Evolutionary conservation across 2,888 invertebrate genomes (phyloP).

Genomic region (Sarcophaga carnaria): DNA sequence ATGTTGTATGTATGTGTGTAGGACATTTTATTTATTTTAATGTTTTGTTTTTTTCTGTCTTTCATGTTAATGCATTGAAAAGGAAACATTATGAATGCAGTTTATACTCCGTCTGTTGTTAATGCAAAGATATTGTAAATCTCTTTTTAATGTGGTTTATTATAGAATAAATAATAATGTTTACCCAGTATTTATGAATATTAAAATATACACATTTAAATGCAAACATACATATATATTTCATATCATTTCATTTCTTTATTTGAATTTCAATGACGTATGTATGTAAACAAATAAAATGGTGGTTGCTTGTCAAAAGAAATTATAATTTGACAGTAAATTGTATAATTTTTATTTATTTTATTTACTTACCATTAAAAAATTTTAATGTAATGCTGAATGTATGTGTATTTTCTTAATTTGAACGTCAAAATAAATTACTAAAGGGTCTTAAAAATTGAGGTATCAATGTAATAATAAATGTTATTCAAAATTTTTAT

Average conservation of each 20-base stretch:
- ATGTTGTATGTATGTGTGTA: too few relatives aligned
- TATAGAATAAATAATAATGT: slow-evolving; percentile 40
- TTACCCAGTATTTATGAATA: slow-evolving; percentile 22
- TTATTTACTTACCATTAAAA: too few relatives aligned
- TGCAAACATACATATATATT: neutral
- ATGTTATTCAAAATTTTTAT: too few relatives aligned
- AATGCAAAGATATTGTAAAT: slow-evolving; percentile 40
- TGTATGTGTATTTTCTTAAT: too few relatives aligned
- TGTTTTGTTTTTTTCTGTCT: neutral
- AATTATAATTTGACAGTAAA: neutral
- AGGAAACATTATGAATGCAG: slow-evolving; percentile 19
- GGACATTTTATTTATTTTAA: slow-evolving; percentile 40
- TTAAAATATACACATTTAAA: neutral
- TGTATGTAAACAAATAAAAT: neutral
- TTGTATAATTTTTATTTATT: too few relatives aligned
- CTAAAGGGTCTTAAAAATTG: too few relatives aligned
- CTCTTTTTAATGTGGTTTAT: slow-evolving; percentile 46
- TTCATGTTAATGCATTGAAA: slow-evolving; percentile 44
- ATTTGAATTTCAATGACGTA: neutral
- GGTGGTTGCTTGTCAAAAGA: neutral
- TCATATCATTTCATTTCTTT: slow-evolving; percentile 1
- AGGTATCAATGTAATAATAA: too few relatives aligned
- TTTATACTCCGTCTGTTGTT: slow-evolving; percentile 4
- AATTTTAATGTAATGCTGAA: neutral
- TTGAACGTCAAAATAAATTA: too few relatives aligned